Percentiles rank a stretch among this genome's conserved stretches.
phyloP scores from a whole-genome alignment of 2,888 invertebrate genomes.

The Girardia tigrina region DNA sequence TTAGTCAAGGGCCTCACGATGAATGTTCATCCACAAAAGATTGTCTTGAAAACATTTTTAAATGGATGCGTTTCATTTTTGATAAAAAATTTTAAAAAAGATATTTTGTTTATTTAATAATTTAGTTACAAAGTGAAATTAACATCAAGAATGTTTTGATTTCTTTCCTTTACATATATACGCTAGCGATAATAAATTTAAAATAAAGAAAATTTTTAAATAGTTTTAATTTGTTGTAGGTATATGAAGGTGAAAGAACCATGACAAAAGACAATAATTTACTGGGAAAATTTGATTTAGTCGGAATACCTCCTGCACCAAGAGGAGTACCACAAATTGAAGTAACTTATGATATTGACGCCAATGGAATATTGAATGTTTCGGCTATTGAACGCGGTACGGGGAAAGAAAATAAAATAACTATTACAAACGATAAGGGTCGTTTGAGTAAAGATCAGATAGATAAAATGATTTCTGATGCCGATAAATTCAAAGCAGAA shows the following conservation, averaged over 20 bases:
- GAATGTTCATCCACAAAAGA: no score
- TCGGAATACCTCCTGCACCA: constrained; percentile 47
- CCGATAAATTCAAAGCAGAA: constrained; percentile 38
- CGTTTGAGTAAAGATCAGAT: constrained; percentile 71
- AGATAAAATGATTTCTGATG: constrained; percentile 56
- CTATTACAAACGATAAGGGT: constrained; percentile 73
- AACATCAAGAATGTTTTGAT: no score
- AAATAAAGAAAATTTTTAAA: no score
- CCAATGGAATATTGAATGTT: constrained; percentile 63
- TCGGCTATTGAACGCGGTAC: constrained; percentile 60
- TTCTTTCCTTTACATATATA: no score
- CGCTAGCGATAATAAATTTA: no score
- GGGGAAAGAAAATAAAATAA: constrained; percentile 66
- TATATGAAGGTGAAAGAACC: constrained; percentile 80
- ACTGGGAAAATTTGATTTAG: constrained; percentile 45
- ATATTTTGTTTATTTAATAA: constrained; percentile 54
- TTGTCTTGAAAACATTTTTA: no score
- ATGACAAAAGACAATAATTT: constrained; percentile 83
- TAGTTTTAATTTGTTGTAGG: no score
- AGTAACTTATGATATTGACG: constrained; percentile 72
- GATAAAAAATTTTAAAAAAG: no score
- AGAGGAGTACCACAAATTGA: constrained; percentile 47
- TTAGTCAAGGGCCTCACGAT: no score
- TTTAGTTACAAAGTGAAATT: no score
- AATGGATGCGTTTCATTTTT: no score